A percentile compares a stretch with the other conserved stretches of the same genome.
phyloP scores from a whole-genome alignment of 2,888 invertebrate species.

The Chymomyza caudatula region DNA sequence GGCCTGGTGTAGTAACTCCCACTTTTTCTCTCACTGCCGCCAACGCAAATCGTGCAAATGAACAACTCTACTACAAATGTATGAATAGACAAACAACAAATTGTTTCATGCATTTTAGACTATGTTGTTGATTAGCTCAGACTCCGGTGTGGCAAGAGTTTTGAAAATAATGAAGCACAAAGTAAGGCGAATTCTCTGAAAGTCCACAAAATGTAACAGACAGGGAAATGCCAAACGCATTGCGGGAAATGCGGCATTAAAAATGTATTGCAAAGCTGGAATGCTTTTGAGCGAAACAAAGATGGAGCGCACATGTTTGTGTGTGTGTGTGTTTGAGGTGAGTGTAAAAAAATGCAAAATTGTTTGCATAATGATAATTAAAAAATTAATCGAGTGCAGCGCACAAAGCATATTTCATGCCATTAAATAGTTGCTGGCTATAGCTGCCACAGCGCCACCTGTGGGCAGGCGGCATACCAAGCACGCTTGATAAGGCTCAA shows the following conservation, averaged over 20 bases:
- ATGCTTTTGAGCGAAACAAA: slow-evolving; percentile 46
- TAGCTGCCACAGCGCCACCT: neutral
- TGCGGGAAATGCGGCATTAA: slow-evolving; percentile 11
- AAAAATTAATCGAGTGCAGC: slow-evolving; percentile 53
- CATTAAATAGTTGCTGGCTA: neutral
- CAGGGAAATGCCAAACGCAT: neutral
- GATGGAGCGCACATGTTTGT: neutral
- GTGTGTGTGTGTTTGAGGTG: neutral
- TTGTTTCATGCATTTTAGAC: slow-evolving; percentile 1
- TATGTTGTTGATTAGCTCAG: slow-evolving; percentile 24
- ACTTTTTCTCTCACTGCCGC: neutral
- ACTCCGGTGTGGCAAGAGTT: neutral
- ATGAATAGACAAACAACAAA: neutral
- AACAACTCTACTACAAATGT: neutral
- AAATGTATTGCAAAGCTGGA: slow-evolving; percentile 41
- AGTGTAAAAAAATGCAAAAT: slow-evolving; percentile 6
- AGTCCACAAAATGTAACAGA: neutral
- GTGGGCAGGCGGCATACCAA: neutral
- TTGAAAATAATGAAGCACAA: slow-evolving; percentile 8
- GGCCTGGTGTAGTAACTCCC: neutral
- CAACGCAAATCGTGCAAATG: neutral
- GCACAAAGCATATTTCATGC: slow-evolving; percentile 59
- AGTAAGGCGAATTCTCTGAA: neutral
- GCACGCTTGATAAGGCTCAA: neutral
- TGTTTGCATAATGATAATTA: slow-evolving; percentile 49